Evolutionary conservation across 1,140 invertebrate genomes (phyloP), one percentile per base, ranked within the genome.

Genomic region (Episyrphus balteatus): DNA sequence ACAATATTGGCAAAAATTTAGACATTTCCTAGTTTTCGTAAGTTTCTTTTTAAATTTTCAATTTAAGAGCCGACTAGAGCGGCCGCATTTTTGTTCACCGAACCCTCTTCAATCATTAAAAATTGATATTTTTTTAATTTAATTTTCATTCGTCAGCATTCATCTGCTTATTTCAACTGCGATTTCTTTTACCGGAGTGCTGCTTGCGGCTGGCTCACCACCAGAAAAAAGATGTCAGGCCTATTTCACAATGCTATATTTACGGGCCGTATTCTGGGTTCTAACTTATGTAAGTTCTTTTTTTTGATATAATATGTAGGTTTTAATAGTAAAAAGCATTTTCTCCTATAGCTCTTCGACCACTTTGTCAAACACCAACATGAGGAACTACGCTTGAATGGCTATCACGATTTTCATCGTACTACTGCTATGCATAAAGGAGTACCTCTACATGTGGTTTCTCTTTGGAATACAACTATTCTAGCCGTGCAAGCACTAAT

Each of bases 391-490:
- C 68, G 79, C 43, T 66, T 81, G 48, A 72, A 72, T 54, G 80
- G 80, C 19, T 83, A 82, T 53, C 69, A 82, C 46, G 79, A 82
- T 30, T 83, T 82, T 57, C 79, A 81, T 62, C 75, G 79, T 44
- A 73, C 75, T 7, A 81, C 76, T 5, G 72, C 75, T 55, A 69
- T 73, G 39, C 74, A 77, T 39, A 73, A 78, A 49, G 70, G 75
- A 47, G 66, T 75, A 34, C 80, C 80, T 2, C 61, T 81, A n/a
- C 78, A 79, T 48, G 64, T 81, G 37, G 73, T 75, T 1, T 81
- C 79, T 5, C 58, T 82, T 18, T 81, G 79, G 78, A 80, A 75
- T 53, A 73, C 73, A 1, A 64, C 70, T 44, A 73, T 78, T 44
- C 61, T 81, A 44, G 59, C 79, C 21, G 58, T 81, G 2, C 75